These are phyloP conservation scores for Eulemur coronatus DNA, from an alignment of 2,797 vertebrate genomes.

Conservation along the genomic window DNA sequence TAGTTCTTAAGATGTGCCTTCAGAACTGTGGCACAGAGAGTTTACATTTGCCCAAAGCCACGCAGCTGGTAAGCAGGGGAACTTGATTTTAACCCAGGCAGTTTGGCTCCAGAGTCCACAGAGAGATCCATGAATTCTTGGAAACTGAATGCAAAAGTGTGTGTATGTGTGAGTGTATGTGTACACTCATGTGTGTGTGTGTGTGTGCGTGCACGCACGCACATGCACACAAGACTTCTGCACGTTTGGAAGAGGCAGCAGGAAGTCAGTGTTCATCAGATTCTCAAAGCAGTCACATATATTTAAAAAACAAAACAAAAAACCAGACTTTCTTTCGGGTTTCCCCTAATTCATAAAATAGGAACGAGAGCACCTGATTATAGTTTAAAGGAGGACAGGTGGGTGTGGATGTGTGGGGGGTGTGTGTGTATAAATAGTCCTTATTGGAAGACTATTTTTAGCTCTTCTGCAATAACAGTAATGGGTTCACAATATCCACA, in stretches of 20 bases:
- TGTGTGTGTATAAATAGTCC: not conserved
- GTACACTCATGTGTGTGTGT: too few relatives aligned
- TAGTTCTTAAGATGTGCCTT: too few relatives aligned
- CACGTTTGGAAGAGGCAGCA: not conserved
- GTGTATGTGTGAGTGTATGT: rapidly evolving
- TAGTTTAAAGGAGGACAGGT: not conserved
- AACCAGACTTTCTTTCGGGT: not conserved
- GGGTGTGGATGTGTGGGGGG: too few relatives aligned
- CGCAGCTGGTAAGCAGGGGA: too few relatives aligned
- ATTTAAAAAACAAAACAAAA: not conserved
- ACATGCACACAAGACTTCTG: not conserved
- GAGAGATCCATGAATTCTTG: not conserved
- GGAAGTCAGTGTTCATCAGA: not conserved
- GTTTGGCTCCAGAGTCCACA: not conserved
- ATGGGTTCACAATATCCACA: not conserved
- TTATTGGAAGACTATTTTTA: not conserved
- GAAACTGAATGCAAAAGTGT: not conserved
- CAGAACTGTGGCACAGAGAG: not conserved
- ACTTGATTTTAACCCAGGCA: not conserved
- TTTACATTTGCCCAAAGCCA: not conserved
- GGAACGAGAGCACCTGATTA: not conserved
- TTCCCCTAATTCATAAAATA: not conserved
- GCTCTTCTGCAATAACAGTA: not conserved
- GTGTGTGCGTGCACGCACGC: too few relatives aligned
- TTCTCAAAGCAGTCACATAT: not conserved